phyloP scores from a whole-genome alignment of 2,888 invertebrate species.

The Parthenolecanium corni region DNA sequence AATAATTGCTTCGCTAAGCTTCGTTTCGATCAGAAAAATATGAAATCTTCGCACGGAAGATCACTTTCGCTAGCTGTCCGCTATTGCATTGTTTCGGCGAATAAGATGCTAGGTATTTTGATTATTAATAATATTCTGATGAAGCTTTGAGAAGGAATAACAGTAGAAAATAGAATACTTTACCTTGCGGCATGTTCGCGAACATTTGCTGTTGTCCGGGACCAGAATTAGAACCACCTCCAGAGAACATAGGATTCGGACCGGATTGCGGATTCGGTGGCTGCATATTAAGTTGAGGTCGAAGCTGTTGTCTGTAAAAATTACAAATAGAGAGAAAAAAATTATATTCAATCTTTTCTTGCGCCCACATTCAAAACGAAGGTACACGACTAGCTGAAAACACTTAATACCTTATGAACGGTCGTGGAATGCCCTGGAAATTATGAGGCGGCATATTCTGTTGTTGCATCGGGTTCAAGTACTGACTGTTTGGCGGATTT shows the following conservation, averaged over 20 bases:
- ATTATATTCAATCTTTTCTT: neutral
- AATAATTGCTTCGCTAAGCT: no score
- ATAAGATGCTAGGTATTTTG: no score
- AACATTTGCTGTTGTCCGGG: slow-evolving; percentile 34
- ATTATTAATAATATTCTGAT: no score
- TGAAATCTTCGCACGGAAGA: neutral
- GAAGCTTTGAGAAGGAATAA: no score
- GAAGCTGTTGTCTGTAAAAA: slow-evolving; percentile 36
- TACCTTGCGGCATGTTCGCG: slow-evolving; percentile 35
- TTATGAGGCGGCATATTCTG: slow-evolving; percentile 36
- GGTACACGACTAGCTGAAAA: neutral
- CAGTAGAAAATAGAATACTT: neutral
- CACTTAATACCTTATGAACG: slow-evolving; percentile 39
- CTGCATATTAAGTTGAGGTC: slow-evolving; percentile 38
- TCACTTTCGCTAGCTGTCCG: no score
- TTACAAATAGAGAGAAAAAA: neutral
- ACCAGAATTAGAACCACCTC: slow-evolving; percentile 26
- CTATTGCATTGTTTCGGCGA: no score
- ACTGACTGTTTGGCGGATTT: slow-evolving; percentile 49
- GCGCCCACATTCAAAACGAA: neutral
- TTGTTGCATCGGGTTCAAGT: slow-evolving; percentile 37
- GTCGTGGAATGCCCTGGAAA: slow-evolving; percentile 40
- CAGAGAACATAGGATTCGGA: slow-evolving; percentile 30
- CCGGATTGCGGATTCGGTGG: slow-evolving; percentile 38
- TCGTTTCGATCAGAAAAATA: neutral